Evolutionary conservation across 2,888 invertebrate genomes (phyloP).

Genomic region (Plusia festucae): DNA sequence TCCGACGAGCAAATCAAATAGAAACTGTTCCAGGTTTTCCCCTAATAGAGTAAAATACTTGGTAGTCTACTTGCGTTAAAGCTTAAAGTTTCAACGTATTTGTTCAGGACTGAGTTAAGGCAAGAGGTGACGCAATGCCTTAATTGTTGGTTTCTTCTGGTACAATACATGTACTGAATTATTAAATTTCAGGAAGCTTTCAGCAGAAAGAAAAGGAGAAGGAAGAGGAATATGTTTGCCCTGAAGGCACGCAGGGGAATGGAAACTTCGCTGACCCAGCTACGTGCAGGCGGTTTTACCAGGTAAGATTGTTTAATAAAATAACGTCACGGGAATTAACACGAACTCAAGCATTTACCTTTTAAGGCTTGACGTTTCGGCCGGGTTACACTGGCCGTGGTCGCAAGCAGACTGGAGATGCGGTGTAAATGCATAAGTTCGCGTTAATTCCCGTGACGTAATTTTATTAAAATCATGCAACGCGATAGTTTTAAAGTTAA

Average conservation of each 20-base stretch:
- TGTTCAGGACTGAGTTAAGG: slow-evolving; percentile 40
- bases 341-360: no score
- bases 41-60: slow-evolving; percentile 50
- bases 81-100: slow-evolving; percentile 32
- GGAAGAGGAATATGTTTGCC: slow-evolving; percentile 92
- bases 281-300: slow-evolving; percentile 96
- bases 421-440: no score
- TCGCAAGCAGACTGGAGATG: no score
- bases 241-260: slow-evolving; percentile 93
- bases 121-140: slow-evolving; percentile 29
- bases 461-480: no score
- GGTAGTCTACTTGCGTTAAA: slow-evolving; percentile 25
- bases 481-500: no score
- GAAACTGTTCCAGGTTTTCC: slow-evolving; percentile 43
- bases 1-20: slow-evolving; percentile 44
- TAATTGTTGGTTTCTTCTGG: slow-evolving; percentile 9
- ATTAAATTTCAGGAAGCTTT: slow-evolving; percentile 76
- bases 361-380: no score
- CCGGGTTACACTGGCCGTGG: no score
- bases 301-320: slow-evolving; percentile 90
- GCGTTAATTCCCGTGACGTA: no score
- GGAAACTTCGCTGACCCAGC: slow-evolving; percentile 97
- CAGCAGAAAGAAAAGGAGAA: slow-evolving; percentile 88
- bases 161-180: slow-evolving; percentile 25
- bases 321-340: no score